Evolutionary conservation across 2,888 invertebrate genomes (phyloP), one percentile per base, ranked within the genome.

Genomic region (Drosophila prolongata): DNA sequence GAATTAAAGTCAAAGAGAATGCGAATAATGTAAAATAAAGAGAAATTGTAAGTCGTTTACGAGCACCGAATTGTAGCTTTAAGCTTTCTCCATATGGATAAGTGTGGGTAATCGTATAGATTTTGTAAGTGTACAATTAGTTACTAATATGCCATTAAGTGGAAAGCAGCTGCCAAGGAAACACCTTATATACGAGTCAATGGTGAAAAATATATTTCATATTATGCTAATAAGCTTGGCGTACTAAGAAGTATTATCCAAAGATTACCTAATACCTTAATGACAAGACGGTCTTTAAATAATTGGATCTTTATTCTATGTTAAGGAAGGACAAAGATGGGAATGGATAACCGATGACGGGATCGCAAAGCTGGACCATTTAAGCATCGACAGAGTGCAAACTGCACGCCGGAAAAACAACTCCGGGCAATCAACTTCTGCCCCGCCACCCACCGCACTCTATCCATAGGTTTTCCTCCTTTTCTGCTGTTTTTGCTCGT

Each of bases 391-490:
- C 42, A 43, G 43, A 13, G 55, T 69, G 43, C 43, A 57, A 72
- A 55, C 27, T 74, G 66, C 34, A 50, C 10, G 50, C 44, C 62
- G 60, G 61, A 68, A 64, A 68, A 76, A 71, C 72, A 71, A 72
- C 74, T 76, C 70, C 43, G 47, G 74, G 75, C 78, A 86, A 82
- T 75, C 67, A 53, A 67, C 24, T 27, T 55, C 52, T 53, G 24
- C 50, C 49, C 16, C 24, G 19, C 19, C 43, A 8, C 40, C 37
- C 50, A 34, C 38, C 16, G 5, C 5, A 2, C 44, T n/a, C 10
- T 47, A 37, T n/a, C 6, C 37, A 19, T 19, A 19, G 19, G 19
- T 19, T 19, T 40, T 42, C 11, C 35, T 19, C 35, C 14, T 56
- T 30, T 47, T 40, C 10, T 53, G 8, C 42, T 59, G 52, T 57